Evolutionary conservation across 2,797 vertebrate species (phyloP), one percentile per base, ranked within the genome.

Genomic region (Nyctibius grandis): DNA sequence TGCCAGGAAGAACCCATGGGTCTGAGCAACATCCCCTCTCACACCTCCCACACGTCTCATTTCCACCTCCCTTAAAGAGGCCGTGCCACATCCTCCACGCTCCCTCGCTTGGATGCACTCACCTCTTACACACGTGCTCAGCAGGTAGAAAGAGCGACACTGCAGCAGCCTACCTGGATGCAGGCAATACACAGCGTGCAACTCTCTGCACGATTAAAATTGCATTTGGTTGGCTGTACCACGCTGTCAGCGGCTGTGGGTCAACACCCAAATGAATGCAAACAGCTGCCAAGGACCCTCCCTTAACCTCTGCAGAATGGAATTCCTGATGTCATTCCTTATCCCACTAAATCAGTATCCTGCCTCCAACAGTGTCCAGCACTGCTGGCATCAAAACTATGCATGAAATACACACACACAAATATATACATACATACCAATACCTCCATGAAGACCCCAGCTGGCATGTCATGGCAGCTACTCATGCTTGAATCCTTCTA

Each of bases 91-190:
- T 61, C 28, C 54, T 85, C 67, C 40, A 59, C 4, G 0, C 34
- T 80, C 18, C n/a, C 42, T 59, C 60, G 53, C 40, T 47, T 1
- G 3, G 68, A 61, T 25, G 23, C 50, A n/a, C 25, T 57, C 57
- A 28, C 45, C 70, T 42, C 33, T 77, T 40, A 69, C 15, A 53
- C 29, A 48, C 23, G 2, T 1, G 14, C 33, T 51, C 53, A 64
- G 68, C 25, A 68, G 29, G n/a, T 0, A 69, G 51, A 42, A 88
- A 25, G 69, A 61, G 61, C 0, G 0, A 34, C 34, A 53, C 45
- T 5, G 2, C 0, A 0, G 51, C 54, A 88, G 70, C 59, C 61
- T 10, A 7, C 8, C 9, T 1, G 48, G 82, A 61, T 25, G 44
- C 25, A 67, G 79, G n/a, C 13, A 54, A 36, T 18, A 29, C 22